Evolutionary conservation across 1,140 invertebrate genomes (phyloP), one percentile per base, ranked within the genome.

Genomic region (Dysdera silvatica): DNA sequence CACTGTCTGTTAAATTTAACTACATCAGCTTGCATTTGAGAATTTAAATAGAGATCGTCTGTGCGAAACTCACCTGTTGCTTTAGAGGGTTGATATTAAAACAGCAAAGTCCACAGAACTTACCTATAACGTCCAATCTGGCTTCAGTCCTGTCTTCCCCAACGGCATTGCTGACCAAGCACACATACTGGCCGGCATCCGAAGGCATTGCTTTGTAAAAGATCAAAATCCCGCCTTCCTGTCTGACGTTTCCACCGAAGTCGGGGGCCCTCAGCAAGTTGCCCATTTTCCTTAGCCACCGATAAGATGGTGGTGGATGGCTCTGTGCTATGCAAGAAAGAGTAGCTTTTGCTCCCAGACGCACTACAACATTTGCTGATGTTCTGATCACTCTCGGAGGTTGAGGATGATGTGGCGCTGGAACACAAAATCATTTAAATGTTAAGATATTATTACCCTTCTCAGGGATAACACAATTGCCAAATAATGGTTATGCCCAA

Each of bases 291-390:
- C 48, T 60, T n/a, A 43, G 32, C 67, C 67, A 87, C 84, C 84
- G 67, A 83, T 83, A 77, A 82, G 85, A 71, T 80, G 81, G 72
- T 83, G 79, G 54, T 57, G 87, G 84, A 76, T 81, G 85, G 67
- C 82, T 85, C 78, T 87, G 87, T 53, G 87, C 87, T 69, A 85
- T 87, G 77, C 89, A 93, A 18, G 88, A 80, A 54, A 93, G 75
- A 26, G 55, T 58, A 5, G 33, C 48, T 45, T 53, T 40, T 7
- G 47, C 7, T 20, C 48, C 54, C 28, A 35, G n/a, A 23, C 28
- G n/a, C 7, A 53, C 26, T 6, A 49, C 20, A 12, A 64, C 20
- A 24, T 43, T 43, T 35, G 28, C 58, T 20, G 23, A 26, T 12
- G 37, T 32, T 35, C 54, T 58, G 2, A 33, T 58, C 26, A 64